phyloP scores from a whole-genome alignment of 2,797 vertebrate genomes.

The Fringilla coelebs region DNA sequence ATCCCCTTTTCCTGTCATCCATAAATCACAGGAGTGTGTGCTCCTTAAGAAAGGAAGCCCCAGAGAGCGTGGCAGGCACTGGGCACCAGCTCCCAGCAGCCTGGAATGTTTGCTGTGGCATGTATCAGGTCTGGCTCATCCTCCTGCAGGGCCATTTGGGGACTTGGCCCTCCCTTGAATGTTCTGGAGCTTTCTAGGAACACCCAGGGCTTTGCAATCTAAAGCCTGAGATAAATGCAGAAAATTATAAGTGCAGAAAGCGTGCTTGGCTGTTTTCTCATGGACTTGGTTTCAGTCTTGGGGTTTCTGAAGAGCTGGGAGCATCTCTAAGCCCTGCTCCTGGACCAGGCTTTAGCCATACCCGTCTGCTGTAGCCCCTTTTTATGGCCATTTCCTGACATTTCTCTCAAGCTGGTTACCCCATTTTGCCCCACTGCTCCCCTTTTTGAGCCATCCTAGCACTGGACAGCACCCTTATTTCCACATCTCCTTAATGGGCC shows the following conservation, averaged over 20 bases:
- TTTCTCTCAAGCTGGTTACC: background rate
- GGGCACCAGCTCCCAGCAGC: background rate
- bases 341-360: background rate
- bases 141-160: background rate
- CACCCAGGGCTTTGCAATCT: background rate
- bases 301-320: background rate
- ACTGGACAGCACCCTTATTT: background rate
- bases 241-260: background rate
- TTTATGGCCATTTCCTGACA: background rate
- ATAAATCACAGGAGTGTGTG: rapidly evolving
- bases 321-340: background rate
- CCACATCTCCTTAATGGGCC: background rate
- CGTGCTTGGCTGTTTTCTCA: rapidly evolving
- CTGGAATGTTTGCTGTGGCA: background rate
- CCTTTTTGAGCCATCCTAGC: background rate
- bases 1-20: background rate
- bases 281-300: background rate
- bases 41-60: background rate
- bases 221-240: background rate
- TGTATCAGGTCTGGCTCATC: background rate
- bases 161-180: background rate
- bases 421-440: background rate
- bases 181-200: background rate
- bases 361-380: rapidly evolving
- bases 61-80: rapidly evolving